Base-by-base conservation (phyloP, 2,888 invertebrate species). In the Epistrophe eligans region DNA sequence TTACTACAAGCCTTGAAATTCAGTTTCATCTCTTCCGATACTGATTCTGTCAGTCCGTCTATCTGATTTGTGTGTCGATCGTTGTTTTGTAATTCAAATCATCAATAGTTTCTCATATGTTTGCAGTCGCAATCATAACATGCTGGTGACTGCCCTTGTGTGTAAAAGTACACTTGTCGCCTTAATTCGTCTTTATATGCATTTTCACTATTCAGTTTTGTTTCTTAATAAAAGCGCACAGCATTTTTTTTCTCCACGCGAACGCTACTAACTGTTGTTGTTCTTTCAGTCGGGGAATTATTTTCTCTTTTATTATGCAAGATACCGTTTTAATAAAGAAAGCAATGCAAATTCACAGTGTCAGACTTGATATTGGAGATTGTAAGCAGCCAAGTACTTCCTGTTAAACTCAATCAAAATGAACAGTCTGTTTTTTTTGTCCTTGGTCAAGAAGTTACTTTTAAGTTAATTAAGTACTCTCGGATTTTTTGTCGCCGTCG, bases 231-330 rank as follows among this genome's bases (percentile, higher is more conserved):
- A 60, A 60, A 60, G 40, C 38, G 19, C 19, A 19, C 13, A 19
- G 15, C 7, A 13, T n/a, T 1, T 38, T 40, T 60, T 60, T 60
- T 43, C 17, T 24, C 19, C 13, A 38, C 15, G 8, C 13, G 11
- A 15, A 15, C 3, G 38, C 58, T 17, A 38, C 13, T 13, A 13
- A 35, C 13, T 13, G 17, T 6, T 24, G 62, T 13, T 43, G 43
- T 24, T 43, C 13, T 43, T 24, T 43, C 24, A 28, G 2, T 32
- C 48, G 10, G 28, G 17, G 28, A 32, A 48, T 32, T 28, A 32
- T 66, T 66, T 66, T 62, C 62, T 62, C 40, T 62, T 62, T 62
- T 62, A 62, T 62, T 62, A 62, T 62, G 62, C 62, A 62, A 62
- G 40, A 1, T 62, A 24, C 24, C 40, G 40, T 64, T 45, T 40